Conservation (phyloP, 2,797 vertebrate species). For the Tachyglossus aculeatus region DNA sequence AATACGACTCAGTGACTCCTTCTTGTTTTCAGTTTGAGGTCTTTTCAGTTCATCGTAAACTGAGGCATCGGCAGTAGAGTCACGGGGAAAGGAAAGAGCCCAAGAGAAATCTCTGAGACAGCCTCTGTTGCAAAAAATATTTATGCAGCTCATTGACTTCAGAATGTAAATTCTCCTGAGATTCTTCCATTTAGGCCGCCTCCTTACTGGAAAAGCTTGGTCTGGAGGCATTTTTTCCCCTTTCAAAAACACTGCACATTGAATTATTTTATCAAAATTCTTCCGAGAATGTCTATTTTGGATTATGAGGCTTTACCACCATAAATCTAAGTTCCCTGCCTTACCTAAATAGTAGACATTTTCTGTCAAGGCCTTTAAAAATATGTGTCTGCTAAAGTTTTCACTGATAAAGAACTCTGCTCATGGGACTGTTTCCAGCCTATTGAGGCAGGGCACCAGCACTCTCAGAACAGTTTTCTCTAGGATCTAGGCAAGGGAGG, state of each 20-base stretch:
- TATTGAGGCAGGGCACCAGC: conserved; percentile 9
- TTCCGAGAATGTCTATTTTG: conserved; percentile 12
- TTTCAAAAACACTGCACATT: conserved; percentile 8
- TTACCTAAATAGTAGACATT: conserved; percentile 23
- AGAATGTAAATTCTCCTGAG: background rate
- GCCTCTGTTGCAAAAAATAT: background rate
- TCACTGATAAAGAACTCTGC: conserved; percentile 34
- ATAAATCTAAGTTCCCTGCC: conserved; percentile 21
- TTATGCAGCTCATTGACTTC: background rate
- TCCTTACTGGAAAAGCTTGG: conserved; percentile 17
- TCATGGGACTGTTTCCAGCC: background rate
- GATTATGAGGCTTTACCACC: conserved; percentile 24
- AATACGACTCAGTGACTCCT: too few species aligned
- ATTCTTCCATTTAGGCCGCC: too few species aligned
- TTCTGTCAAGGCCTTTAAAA: conserved; percentile 13
- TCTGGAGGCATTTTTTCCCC: conserved; percentile 2
- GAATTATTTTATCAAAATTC: conserved; percentile 23
- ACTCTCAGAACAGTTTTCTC: background rate
- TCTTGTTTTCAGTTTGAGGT: too few species aligned
- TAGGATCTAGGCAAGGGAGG: conserved; percentile 1
- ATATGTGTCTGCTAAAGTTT: conserved; percentile 19
- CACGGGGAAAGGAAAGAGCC: background rate
- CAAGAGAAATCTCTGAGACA: background rate
- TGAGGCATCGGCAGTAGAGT: too few species aligned
- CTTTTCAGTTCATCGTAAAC: too few species aligned